phyloP scores from a whole-genome alignment of 2,888 invertebrate genomes.

The Drosophila picticornis region DNA sequence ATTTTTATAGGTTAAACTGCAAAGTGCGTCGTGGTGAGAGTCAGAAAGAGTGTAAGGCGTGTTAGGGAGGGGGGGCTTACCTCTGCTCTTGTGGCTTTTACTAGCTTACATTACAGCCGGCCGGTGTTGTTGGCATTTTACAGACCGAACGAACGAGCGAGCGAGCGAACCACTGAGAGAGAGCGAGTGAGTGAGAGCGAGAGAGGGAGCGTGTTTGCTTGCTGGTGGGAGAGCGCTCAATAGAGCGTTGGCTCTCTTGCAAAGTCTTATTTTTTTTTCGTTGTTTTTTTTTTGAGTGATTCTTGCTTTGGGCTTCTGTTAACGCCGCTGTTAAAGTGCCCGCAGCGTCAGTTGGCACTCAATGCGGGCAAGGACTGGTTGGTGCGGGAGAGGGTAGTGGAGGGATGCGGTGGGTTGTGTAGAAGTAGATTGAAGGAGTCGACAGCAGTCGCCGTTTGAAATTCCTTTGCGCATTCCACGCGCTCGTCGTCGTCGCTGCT shows the following conservation, averaged over 20 bases:
- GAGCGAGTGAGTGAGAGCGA: conserved; percentile 4
- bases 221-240: conserved; percentile 40
- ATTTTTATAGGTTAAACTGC: conserved; percentile 81
- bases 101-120: conserved; percentile 76
- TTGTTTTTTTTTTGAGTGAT: conserved; percentile 49
- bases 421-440: background rate
- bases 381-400: background rate
- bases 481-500: conserved; percentile 34
- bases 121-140: conserved; percentile 73
- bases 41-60: conserved; percentile 1
- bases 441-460: conserved; percentile 34
- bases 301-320: conserved; percentile 57
- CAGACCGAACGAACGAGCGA: conserved; percentile 15
- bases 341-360: conserved; percentile 47
- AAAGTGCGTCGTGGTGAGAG: conserved; percentile 55
- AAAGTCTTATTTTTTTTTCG: background rate
- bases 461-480: conserved; percentile 75
- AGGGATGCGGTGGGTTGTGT: background rate
- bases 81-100: conserved; percentile 52
- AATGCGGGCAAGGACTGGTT: conserved; percentile 14
- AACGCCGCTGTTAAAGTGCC: conserved; percentile 39
- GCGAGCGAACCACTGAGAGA: conserved; percentile 1
- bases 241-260: background rate
- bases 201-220: background rate
- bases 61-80: conserved; percentile 3